Evolutionary conservation across 2,113 vertebrate genomes (phyloP).

Genomic region (Trematomus loennbergii): DNA sequence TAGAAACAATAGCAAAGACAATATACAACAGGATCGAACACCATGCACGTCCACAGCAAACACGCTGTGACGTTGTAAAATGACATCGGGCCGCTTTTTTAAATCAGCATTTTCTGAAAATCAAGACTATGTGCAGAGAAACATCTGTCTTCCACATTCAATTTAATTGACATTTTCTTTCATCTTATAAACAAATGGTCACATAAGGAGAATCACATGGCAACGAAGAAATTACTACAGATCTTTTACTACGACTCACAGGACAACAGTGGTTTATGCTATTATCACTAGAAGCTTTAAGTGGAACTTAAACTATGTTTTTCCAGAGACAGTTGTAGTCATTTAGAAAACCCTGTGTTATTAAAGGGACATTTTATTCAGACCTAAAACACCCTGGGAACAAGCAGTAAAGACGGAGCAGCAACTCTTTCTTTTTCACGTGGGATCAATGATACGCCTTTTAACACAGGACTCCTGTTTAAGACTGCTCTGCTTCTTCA

Average conservation of each 20-base stretch:
- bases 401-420: constrained; percentile 52
- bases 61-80: constrained; percentile 64
- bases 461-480: constrained; percentile 25
- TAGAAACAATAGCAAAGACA: constrained; percentile 81
- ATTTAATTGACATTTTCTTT: constrained; percentile 77
- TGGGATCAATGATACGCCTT: constrained; percentile 29
- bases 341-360: constrained; percentile 61
- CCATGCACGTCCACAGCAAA: constrained; percentile 83
- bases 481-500: constrained; percentile 24
- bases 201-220: constrained; percentile 81
- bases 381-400: constrained; percentile 55
- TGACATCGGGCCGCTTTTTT: constrained; percentile 58
- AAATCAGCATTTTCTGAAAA: constrained; percentile 44
- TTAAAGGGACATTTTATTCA: constrained; percentile 75
- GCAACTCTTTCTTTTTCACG: constrained; percentile 35
- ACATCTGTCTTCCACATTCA: constrained; percentile 80
- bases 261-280: constrained; percentile 82
- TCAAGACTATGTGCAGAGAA: constrained; percentile 76
- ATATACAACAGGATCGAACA: constrained; percentile 77
- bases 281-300: constrained; percentile 77
- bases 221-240: constrained; percentile 82
- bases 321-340: constrained; percentile 53
- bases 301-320: constrained; percentile 68
- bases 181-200: constrained; percentile 80
- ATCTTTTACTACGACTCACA: constrained; percentile 78